Evolutionary conservation across 2,888 invertebrate species (phyloP).

Genomic region (Bombylius major): DNA sequence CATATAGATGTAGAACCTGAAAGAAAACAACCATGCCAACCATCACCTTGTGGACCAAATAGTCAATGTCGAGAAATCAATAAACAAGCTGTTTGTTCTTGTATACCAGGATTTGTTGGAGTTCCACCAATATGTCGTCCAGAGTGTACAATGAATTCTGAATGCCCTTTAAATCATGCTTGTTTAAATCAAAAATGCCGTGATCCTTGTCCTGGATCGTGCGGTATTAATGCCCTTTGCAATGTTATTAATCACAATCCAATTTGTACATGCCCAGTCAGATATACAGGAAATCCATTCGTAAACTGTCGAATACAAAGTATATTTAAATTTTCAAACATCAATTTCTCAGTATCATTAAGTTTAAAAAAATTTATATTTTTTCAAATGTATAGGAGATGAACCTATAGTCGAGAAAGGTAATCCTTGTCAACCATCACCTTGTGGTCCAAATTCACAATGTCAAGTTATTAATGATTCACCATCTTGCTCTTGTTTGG

Average conservation of each 20-base stretch:
- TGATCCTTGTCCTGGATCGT: constrained; percentile 63
- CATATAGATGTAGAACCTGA: not conserved
- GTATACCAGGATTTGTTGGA: constrained; percentile 53
- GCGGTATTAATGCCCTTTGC: constrained; percentile 58
- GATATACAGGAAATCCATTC: constrained; percentile 62
- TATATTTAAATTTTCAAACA: not conserved
- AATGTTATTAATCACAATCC: constrained; percentile 63
- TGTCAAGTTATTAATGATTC: constrained; percentile 44
- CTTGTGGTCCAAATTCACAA: constrained; percentile 49
- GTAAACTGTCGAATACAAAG: constrained; percentile 39
- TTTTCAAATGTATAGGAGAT: not conserved
- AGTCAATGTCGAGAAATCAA: constrained; percentile 54
- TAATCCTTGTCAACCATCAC: constrained; percentile 48
- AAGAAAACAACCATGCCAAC: constrained; percentile 37
- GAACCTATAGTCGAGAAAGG: not conserved
- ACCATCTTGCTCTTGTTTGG: constrained; percentile 59
- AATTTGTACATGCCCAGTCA: constrained; percentile 52
- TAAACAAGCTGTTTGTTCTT: constrained; percentile 58
- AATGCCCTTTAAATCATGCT: constrained; percentile 56
- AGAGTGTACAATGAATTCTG: constrained; percentile 59
- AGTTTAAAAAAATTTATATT: too few relatives aligned
- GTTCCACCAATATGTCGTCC: constrained; percentile 61
- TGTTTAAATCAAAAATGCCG: constrained; percentile 65
- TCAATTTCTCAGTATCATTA: too few relatives aligned
- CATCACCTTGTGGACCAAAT: constrained; percentile 59